A percentile compares a stretch with the other conserved stretches of the same genome.
These are phyloP conservation scores for Trematomus bernacchii DNA, from an alignment of 2,797 vertebrate genomes.

Conservation along the genomic window DNA sequence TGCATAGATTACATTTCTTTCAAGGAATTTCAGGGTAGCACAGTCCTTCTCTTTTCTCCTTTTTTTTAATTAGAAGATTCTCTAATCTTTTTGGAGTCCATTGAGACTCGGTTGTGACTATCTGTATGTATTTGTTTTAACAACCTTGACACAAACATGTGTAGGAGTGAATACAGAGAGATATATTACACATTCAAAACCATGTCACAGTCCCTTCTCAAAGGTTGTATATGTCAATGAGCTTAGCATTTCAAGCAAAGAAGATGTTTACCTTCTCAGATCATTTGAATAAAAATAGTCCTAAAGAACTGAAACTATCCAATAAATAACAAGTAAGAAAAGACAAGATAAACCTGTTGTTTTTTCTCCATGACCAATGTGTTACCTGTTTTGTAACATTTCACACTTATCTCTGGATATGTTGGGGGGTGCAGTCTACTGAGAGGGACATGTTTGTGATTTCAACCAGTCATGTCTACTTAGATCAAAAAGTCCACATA, in stretches of 20 bases:
- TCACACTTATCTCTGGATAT: background rate
- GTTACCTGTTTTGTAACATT: background rate
- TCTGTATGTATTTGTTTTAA: background rate
- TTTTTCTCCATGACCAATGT: background rate
- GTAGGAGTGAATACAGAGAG: background rate
- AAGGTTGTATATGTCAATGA: background rate
- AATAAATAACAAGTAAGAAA: background rate
- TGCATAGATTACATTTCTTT: background rate
- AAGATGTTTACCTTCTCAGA: background rate
- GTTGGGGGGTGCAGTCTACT: no score
- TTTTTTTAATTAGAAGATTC: background rate
- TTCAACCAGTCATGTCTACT: no score
- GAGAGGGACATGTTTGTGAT: no score
- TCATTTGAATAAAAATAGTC: background rate
- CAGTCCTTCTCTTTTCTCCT: background rate
- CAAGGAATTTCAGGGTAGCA: background rate
- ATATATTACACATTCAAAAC: background rate
- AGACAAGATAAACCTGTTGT: background rate
- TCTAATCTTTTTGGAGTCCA: background rate
- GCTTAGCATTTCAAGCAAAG: background rate
- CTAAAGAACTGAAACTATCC: background rate
- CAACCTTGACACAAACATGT: background rate
- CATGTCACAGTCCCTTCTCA: background rate
- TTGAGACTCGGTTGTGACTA: background rate
- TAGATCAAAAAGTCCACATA: no score